These are phyloP conservation scores for Lasioglossum marginatum DNA, from an alignment of 2,888 invertebrate species.

Conservation along the genomic window DNA sequence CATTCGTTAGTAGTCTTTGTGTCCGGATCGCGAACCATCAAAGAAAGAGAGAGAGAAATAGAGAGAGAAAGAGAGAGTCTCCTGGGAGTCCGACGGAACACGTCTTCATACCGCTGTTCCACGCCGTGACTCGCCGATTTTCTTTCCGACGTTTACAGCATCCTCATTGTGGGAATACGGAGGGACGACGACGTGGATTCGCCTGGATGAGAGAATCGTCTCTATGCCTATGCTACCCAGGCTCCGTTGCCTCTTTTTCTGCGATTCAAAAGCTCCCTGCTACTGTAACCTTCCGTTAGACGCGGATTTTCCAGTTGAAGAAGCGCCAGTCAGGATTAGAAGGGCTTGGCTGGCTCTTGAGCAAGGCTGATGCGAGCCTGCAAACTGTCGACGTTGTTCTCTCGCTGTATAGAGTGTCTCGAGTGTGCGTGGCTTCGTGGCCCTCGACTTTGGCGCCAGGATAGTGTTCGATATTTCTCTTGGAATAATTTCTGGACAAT, in stretches of 20 bases:
- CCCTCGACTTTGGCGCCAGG: background rate
- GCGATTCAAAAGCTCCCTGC: background rate
- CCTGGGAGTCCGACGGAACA: constrained; percentile 11
- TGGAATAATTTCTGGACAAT: no score
- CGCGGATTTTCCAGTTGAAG: background rate
- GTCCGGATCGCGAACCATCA: constrained; percentile 28
- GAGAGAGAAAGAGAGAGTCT: background rate
- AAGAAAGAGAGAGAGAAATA: constrained; percentile 13
- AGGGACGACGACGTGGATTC: background rate
- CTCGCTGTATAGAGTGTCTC: background rate
- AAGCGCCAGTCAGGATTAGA: background rate
- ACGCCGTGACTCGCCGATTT: constrained; percentile 51
- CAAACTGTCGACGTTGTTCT: background rate
- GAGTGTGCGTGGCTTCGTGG: background rate
- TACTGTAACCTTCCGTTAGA: background rate
- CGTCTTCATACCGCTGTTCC: constrained; percentile 49
- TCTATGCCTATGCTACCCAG: background rate
- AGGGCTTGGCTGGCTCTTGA: background rate
- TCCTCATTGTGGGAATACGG: constrained; percentile 46
- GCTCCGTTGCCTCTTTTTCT: background rate
- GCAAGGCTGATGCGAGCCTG: background rate
- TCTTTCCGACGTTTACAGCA: constrained; percentile 47
- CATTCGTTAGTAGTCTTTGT: constrained; percentile 6
- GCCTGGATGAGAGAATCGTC: background rate
- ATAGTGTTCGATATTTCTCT: background rate